Evolutionary conservation across 2,888 invertebrate species (phyloP).

Genomic region (Hemistola chrysoprasaria): DNA sequence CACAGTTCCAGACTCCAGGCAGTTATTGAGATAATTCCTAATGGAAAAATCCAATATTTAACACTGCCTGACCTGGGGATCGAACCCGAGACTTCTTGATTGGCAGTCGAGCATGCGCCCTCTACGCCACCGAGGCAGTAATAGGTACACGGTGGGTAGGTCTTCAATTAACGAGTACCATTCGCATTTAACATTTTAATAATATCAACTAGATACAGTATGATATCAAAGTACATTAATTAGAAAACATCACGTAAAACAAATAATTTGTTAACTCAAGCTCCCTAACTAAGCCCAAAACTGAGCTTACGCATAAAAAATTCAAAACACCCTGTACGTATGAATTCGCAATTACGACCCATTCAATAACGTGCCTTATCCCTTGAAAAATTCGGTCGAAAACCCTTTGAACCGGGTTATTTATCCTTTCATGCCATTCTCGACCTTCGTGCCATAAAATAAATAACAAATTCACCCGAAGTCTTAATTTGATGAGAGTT

Average conservation of each 20-base stretch:
- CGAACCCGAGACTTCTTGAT: too few relatives aligned
- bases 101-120: too few relatives aligned
- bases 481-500: slow-evolving; percentile 21
- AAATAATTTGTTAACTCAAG: slow-evolving; percentile 18
- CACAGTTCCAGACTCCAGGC: too few relatives aligned
- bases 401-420: slow-evolving; percentile 10
- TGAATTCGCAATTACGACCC: slow-evolving; percentile 1
- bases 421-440: neutral
- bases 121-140: too few relatives aligned
- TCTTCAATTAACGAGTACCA: too few relatives aligned
- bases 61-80: too few relatives aligned
- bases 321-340: slow-evolving; percentile 34
- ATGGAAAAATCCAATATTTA: too few relatives aligned
- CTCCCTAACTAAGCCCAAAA: slow-evolving; percentile 28
- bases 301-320: slow-evolving; percentile 38
- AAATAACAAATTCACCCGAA: too few relatives aligned
- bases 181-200: too few relatives aligned
- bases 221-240: neutral
- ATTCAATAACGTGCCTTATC: slow-evolving; percentile 27
- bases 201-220: too few relatives aligned
- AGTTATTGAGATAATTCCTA: too few relatives aligned
- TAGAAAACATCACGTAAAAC: slow-evolving; percentile 4
- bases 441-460: neutral
- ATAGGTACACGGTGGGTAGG: too few relatives aligned
- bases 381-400: slow-evolving; percentile 6